Percentiles rank a stretch among this genome's conserved stretches.
phyloP scores from a whole-genome alignment of 2,888 invertebrate species.

The Oscheius sp. region DNA sequence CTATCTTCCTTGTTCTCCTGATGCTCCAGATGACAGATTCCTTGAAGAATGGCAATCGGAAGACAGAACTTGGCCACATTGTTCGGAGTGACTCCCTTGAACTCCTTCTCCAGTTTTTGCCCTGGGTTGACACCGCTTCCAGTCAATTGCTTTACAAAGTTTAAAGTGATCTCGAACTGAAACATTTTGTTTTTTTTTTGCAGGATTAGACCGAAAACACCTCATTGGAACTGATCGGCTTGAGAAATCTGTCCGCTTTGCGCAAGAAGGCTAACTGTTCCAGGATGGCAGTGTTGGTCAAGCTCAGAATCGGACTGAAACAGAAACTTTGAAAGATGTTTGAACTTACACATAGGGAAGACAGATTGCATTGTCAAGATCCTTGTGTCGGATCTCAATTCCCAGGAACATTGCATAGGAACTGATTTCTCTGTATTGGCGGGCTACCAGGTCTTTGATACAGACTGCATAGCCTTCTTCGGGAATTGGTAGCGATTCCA shows the following conservation, averaged over 20 bases:
- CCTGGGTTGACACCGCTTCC: slow-evolving; percentile 13
- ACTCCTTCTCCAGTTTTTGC: background rate
- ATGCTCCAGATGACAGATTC: slow-evolving; percentile 19
- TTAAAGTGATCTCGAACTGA: slow-evolving; percentile 24
- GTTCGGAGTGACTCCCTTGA: slow-evolving; percentile 20
- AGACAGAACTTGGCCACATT: slow-evolving; percentile 31
- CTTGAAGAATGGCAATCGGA: slow-evolving; percentile 18
- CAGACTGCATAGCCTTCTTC: slow-evolving; percentile 24
- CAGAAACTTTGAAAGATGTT: background rate
- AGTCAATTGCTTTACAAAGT: slow-evolving; percentile 32
- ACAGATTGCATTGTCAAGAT: slow-evolving; percentile 18
- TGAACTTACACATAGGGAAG: slow-evolving; percentile 25
- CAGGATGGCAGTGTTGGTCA: background rate
- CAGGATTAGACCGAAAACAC: background rate
- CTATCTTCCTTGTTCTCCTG: background rate
- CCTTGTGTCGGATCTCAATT: slow-evolving; percentile 28
- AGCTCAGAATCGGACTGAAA: slow-evolving; percentile 4
- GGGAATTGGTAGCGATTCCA: slow-evolving; percentile 13
- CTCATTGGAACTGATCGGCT: slow-evolving; percentile 2
- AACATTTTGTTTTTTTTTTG: background rate
- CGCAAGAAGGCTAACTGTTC: slow-evolving; percentile 8
- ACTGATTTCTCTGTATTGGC: slow-evolving; percentile 17
- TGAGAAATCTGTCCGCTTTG: background rate
- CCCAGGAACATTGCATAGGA: slow-evolving; percentile 33
- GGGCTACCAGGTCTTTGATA: slow-evolving; percentile 27